Base-by-base conservation (phyloP, 2,888 invertebrate genomes). In the Callimorpha dominula region DNA sequence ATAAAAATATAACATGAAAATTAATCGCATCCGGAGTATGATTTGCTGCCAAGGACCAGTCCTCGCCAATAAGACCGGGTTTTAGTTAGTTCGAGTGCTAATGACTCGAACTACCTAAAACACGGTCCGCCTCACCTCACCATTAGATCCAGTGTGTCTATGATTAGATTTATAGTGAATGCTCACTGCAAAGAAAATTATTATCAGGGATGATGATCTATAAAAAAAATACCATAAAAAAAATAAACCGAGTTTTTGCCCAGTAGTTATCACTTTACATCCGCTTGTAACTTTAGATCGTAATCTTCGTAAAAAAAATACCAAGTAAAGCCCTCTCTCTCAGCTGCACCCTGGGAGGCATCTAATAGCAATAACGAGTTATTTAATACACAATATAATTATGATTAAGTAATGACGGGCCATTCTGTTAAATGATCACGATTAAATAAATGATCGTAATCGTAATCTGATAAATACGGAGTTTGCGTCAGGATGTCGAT, bases 401-500 rank as follows among this genome's bases (percentile, higher is more conserved):
- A 52, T 70, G 42, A 49, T 15, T 64, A 54, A 70, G 43, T 43
- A 43, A 70, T 70, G 9, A 14, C 14, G 14, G n/a, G n/a, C 63
- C 52, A 20, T 70, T 52, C n/a, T 63, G 40, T 52, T 70, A 70
- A 70, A 64, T 52, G 64, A n/a, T 15, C n/a, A 43, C 15, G n/a
- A 70, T 70, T 71, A 65, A 40, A 6, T 42, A 46, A 49, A 40
- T 49, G 43, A 65, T 60, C 12, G n/a, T 66, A 57, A 65, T 65
- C 14, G 42, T 43, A 42, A 66, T 71, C 66, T 66, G 50, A n/a
- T 62, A 0, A 9, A 43, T 20, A 40, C 57, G 57, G 31, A 12
- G 65, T 46, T 20, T 46, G 46, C 67, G 67, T 57, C 67, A 68
- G 67, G 68, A 68, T 54, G n/a, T 52, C 66, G 54, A 67, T 68